These are phyloP conservation scores for Agrochola macilenta DNA, from an alignment of 2,888 invertebrate species.

Conservation along the genomic window DNA sequence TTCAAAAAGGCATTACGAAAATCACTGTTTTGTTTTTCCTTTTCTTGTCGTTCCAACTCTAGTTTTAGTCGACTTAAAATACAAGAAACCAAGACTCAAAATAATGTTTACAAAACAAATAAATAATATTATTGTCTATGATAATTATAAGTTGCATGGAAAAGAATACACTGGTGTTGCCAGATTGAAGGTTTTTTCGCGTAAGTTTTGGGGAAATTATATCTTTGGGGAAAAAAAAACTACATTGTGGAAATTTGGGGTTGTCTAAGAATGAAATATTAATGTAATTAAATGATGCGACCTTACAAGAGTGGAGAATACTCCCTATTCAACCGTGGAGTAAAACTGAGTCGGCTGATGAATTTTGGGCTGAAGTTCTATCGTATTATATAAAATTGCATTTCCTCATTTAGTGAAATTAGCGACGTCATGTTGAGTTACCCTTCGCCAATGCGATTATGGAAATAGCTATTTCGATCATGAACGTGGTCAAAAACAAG, in stretches of 20 bases:
- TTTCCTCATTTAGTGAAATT: neutral
- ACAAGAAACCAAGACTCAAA: neutral
- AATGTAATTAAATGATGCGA: too few relatives aligned
- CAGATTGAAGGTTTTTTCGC: neutral
- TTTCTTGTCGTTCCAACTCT: neutral
- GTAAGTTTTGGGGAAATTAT: neutral
- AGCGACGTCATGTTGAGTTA: neutral
- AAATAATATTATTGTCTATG: neutral
- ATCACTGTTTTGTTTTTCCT: neutral
- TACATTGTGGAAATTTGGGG: too few relatives aligned
- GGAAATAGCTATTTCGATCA: neutral
- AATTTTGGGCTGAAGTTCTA: too few relatives aligned
- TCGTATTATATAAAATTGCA: too few relatives aligned
- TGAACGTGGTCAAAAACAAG: neutral
- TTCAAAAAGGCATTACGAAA: neutral
- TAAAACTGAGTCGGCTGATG: too few relatives aligned
- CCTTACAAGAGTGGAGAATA: too few relatives aligned
- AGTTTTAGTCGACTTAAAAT: neutral
- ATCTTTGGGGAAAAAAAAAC: neutral
- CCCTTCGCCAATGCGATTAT: neutral
- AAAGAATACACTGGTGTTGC: neutral
- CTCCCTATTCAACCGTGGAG: too few relatives aligned
- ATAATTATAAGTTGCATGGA: neutral
- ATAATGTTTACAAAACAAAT: neutral
- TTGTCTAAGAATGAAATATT: neutral